phyloP scores from a whole-genome alignment of 2,113 vertebrate species.

The Chitala chitala region DNA sequence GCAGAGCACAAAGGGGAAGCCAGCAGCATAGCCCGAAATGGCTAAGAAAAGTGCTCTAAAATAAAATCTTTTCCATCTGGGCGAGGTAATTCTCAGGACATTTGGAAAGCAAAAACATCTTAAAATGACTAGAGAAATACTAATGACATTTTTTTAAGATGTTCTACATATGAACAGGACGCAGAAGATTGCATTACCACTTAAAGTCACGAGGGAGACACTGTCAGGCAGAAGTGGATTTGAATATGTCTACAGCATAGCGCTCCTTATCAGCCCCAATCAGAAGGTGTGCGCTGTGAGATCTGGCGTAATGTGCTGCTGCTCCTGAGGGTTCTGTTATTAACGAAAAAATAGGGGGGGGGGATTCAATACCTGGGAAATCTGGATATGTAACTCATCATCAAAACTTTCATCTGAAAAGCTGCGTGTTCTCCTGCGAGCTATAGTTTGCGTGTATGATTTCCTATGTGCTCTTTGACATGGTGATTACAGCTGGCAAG shows the following conservation, averaged over 20 bases:
- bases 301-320: constrained; percentile 43
- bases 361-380: not conserved
- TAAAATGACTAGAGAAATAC: not conserved
- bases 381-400: not conserved
- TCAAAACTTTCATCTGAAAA: not conserved
- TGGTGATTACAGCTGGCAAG: not conserved
- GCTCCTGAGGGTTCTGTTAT: constrained; percentile 46
- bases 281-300: constrained; percentile 35
- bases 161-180: constrained; percentile 5
- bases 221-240: constrained; percentile 17
- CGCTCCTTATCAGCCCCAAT: constrained; percentile 17
- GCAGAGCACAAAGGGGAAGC: constrained; percentile 20
- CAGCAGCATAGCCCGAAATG: constrained; percentile 2
- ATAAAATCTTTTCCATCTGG: not conserved
- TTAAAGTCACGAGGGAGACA: constrained; percentile 3
- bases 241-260: constrained; percentile 13
- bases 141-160: constrained; percentile 16
- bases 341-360: constrained; percentile 26
- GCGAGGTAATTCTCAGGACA: not conserved
- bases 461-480: not conserved
- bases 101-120: not conserved
- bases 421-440: not conserved
- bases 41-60: not conserved
- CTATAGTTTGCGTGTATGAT: too few species aligned
- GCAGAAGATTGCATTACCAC: constrained; percentile 12